phyloP scores from a whole-genome alignment of 2,113 vertebrate species.

The Ardeotis arabs region DNA sequence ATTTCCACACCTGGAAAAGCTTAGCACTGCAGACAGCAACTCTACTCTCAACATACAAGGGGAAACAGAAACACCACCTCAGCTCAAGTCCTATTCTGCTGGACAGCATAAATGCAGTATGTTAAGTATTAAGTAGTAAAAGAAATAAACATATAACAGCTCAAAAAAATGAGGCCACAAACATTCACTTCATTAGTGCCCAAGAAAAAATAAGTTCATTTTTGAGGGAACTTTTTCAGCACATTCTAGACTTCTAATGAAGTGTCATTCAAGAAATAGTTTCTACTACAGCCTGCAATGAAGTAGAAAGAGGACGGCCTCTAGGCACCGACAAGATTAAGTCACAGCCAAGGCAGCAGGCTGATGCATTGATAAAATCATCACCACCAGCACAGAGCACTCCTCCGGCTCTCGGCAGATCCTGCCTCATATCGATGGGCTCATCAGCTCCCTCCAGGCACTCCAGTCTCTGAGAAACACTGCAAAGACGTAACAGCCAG shows the following conservation, averaged over 20 bases:
- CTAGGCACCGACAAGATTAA: not conserved
- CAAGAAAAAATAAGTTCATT: not conserved
- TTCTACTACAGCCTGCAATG: not conserved
- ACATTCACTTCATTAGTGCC: not conserved
- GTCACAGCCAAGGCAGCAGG: constrained; percentile 1
- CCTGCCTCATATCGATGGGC: not conserved
- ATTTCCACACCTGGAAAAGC: not conserved
- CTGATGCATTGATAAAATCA: not conserved
- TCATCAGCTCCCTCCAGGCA: not conserved
- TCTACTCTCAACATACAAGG: fast-evolving
- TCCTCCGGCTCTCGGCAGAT: not conserved
- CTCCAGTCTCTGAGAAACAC: not conserved
- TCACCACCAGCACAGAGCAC: not conserved
- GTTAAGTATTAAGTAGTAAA: not conserved
- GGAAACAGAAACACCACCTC: not conserved
- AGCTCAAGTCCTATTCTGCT: not conserved
- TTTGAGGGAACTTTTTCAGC: not conserved
- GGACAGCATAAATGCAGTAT: not conserved
- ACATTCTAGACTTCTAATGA: not conserved
- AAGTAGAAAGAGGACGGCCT: not conserved
- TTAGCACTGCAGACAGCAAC: not conserved
- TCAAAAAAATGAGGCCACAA: not conserved
- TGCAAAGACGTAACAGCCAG: not conserved
- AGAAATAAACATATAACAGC: not conserved
- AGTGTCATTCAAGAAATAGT: constrained; percentile 8